Base-by-base conservation (phyloP, 2,888 invertebrate species). In the Palloptera scutellata region DNA sequence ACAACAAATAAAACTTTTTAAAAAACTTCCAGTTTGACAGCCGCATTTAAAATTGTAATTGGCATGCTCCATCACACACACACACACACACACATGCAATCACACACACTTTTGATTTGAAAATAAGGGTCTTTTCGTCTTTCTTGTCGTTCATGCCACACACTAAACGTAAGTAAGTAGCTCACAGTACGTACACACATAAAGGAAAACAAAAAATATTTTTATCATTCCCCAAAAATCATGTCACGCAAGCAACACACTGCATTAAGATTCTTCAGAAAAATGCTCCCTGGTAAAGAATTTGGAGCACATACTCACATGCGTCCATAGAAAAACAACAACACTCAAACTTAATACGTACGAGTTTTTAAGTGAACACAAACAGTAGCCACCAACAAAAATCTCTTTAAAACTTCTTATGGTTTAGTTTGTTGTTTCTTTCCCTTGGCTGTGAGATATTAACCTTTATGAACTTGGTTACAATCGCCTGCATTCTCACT, bases 31-130 rank as follows among this genome's bases (percentile, higher is more conserved):
- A 64, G 57, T 76, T 78, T 78, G 78, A 79, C 78, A 77, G 77
- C 72, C 77, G 75, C 75, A 78, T 78, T 79, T 75, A 78, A 77
- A 78, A 77, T 76, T 78, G 76, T 79, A 80, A 80, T 80, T 80
- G 79, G 78, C 79, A 76, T 78, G 78, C 78, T 75, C 70, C 75
- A 72, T 69, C 65, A 67, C 68, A 51, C 57, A 48, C 54, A 52
- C 54, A 48, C 61, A 13, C 59, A 45, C 43, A 61, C 64, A 45
- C 42, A 67, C 68, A 51, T 52, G 41, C 54, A 52, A 45, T 40
- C 61, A 13, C 59, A 45, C 43, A 30, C 30, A 30, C 30, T 30
- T 30, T 30, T 30, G 30, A 30, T 30, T 30, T 30, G 30, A 30
- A 30, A 30, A 30, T 30, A 30, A 30, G 30, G 30, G 30, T 30